Evolutionary conservation across 2,888 invertebrate species (phyloP).

Genomic region (Cheilosia soror): DNA sequence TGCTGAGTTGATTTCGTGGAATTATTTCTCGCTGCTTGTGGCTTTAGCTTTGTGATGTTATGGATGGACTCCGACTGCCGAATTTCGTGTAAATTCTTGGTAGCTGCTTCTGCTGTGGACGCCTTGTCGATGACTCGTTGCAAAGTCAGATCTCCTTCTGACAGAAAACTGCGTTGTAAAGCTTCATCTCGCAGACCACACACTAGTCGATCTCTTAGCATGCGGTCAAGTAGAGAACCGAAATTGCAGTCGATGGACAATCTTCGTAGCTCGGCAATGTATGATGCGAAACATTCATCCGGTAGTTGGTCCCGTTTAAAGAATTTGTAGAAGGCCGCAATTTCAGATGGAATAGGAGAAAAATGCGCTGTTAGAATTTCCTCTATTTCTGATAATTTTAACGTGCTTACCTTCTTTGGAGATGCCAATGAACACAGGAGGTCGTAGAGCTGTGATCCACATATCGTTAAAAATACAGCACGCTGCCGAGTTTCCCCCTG

Average conservation of each 20-base stretch:
- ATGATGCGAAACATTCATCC: not conserved
- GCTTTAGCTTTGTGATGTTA: not conserved
- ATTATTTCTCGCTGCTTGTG: too few species aligned
- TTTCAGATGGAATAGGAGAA: too few species aligned
- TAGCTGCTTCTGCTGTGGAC: not conserved
- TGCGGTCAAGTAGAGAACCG: slow-evolving; percentile 28
- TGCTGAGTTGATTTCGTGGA: too few species aligned
- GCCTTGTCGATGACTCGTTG: not conserved
- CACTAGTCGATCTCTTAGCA: slow-evolving; percentile 52
- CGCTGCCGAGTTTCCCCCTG: too few species aligned
- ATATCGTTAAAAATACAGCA: too few species aligned
- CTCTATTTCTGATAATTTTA: too few species aligned
- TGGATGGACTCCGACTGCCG: not conserved
- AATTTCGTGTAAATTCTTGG: not conserved
- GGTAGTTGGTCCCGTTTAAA: not conserved
- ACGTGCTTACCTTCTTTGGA: too few species aligned
- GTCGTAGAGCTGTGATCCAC: too few species aligned
- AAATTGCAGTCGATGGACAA: slow-evolving; percentile 53
- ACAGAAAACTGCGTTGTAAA: slow-evolving; percentile 46
- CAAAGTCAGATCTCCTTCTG: slow-evolving; percentile 14
- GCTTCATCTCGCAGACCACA: slow-evolving; percentile 59
- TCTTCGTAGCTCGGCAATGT: not conserved
- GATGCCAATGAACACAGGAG: too few species aligned
- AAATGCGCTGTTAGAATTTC: too few species aligned
- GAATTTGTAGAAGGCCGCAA: too few species aligned